These are phyloP conservation scores for Lissonota sp. DNA, from an alignment of 2,888 invertebrate genomes.

Conservation along the genomic window DNA sequence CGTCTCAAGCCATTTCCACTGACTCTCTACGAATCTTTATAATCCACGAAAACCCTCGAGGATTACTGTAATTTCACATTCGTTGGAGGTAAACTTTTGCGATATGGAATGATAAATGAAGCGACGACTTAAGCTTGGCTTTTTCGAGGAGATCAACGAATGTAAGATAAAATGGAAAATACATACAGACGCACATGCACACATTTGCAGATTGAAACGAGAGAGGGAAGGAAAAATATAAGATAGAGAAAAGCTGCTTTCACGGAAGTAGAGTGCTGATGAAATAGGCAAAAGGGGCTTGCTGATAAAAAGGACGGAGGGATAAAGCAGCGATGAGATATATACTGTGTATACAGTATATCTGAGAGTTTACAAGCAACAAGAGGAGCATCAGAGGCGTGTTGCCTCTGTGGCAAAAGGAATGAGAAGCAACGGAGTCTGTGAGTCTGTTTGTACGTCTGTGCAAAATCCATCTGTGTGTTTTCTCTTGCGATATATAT, in stretches of 20 bases:
- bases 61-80: too few relatives aligned
- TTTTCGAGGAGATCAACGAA: conserved; percentile 9
- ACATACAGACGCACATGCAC: not conserved
- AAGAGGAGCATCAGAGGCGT: conserved; percentile 3
- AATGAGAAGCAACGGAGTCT: conserved; percentile 32
- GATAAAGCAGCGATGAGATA: not conserved
- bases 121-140: not conserved
- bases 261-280: conserved; percentile 27
- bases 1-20: too few relatives aligned
- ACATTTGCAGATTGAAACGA: not conserved
- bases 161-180: not conserved
- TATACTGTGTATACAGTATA: not conserved
- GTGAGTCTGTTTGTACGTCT: conserved; percentile 38
- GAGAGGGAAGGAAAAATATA: conserved; percentile 8
- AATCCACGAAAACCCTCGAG: too few relatives aligned
- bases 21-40: too few relatives aligned
- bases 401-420: conserved; percentile 35
- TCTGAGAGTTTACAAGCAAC: conserved; percentile 20
- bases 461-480: conserved; percentile 33
- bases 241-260: conserved; percentile 33
- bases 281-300: conserved; percentile 29
- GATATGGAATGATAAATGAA: too few relatives aligned
- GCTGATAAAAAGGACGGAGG: not conserved
- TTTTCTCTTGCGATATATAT: conserved; percentile 1
- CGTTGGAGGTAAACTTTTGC: too few relatives aligned